These are phyloP conservation scores for Zygogramma bicolorata DNA, from an alignment of 2,888 invertebrate species.

Conservation along the genomic window DNA sequence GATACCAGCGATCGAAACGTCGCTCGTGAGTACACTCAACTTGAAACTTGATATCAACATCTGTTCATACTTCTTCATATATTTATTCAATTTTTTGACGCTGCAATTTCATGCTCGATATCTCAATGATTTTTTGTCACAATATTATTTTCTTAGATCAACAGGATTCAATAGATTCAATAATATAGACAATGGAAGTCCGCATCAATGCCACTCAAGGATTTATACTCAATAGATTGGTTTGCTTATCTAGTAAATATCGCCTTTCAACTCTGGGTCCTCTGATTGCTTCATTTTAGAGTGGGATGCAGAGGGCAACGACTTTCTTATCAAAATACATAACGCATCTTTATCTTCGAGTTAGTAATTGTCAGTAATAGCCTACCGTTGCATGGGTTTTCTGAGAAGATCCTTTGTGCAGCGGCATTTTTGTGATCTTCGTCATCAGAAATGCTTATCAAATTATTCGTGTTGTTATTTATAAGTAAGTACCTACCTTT, in stretches of 20 bases:
- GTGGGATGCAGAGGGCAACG: conserved; percentile 58
- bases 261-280: conserved; percentile 33
- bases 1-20: too few species aligned
- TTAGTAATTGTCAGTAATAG: conserved; percentile 44
- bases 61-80: too few species aligned
- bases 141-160: too few species aligned
- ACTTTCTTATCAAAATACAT: conserved; percentile 56
- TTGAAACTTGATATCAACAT: too few species aligned
- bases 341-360: conserved; percentile 47
- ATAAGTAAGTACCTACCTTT: conserved; percentile 31
- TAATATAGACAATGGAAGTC: too few species aligned
- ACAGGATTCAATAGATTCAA: too few species aligned
- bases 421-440: conserved; percentile 25
- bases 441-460: conserved; percentile 43
- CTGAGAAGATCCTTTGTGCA: conserved; percentile 21
- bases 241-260: conserved; percentile 23
- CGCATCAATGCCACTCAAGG: too few species aligned
- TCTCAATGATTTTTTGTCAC: too few species aligned
- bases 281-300: conserved; percentile 42
- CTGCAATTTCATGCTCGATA: too few species aligned
- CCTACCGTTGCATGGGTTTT: conserved; percentile 41
- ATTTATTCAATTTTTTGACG: too few species aligned
- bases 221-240: too few species aligned
- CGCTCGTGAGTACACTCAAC: too few species aligned
- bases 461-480: conserved; percentile 43